Base-by-base conservation (phyloP, 1,140 invertebrate genomes). In the Bombus balteatus region DNA sequence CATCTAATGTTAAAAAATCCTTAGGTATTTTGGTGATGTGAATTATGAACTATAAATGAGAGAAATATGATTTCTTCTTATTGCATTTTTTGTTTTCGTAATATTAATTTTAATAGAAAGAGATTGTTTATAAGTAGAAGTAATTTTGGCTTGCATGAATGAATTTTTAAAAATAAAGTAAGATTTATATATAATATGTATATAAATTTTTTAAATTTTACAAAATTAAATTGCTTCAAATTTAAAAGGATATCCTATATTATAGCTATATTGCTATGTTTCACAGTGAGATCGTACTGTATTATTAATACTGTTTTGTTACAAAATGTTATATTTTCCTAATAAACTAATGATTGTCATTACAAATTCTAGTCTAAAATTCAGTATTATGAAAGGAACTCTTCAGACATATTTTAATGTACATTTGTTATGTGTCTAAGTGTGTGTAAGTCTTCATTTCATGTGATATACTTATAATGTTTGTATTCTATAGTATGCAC, bases 1-100 rank as follows among this genome's bases (percentile, higher is more conserved):
- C 97, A 88, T 97, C 97, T 15, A 95, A 95, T 66, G 91, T 97
- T 32, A 97, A 96, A 92, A 96, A 95, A 91, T 96, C 96, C 75
- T 93, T 97, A 59, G 95, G 96, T 78, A 94, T 96, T 86, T 94
- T 97, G 89, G 95, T 96, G 78, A 96, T 96, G 94, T 90, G 81
- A 65, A 82, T 37, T 74, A 81, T 62, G 6, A 74, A 25, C n/a
- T 41, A 34, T 8, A 75, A 66, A 57, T 25, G 5, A 85, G 18
- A 18, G 18, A 68, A 15, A 28, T 41, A 34, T 53, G 5, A 22
- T 53, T 47, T 47, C 15, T 47, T 18, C 1, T 47, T 47, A 18
- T 47, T 53, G 18, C 5, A 53, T 53, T 22, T 53, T 53, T 53
- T 53, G 47, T 82, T 43, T 66, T 75, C 2, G 2, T 39, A 32